Evolutionary conservation across 2,888 invertebrate genomes (phyloP), one percentile per base, ranked within the genome.

Genomic region (Sarcophaga variegata): DNA sequence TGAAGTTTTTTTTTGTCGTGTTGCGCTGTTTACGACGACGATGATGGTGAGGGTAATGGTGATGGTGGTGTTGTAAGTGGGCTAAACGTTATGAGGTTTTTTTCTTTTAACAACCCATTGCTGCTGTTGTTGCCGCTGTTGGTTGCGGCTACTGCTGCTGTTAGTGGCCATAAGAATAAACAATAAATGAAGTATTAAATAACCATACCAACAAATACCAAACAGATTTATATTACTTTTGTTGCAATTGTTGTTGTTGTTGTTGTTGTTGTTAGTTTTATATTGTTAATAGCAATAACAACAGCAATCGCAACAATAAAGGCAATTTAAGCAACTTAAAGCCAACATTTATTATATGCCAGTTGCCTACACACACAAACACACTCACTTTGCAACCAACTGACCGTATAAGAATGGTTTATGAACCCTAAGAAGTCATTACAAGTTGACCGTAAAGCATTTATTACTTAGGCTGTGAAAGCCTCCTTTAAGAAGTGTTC

Each of bases 281-380:
- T 74, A 69, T 60, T 85, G 74, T 79, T 79, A 79, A 70, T 47
- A 25, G 69, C 37, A 77, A 71, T 37, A 37, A 37, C 47, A 25
- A 70, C 37, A 67, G 62, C 37, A 75, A 75, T 37, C 66, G 22
- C 2, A 25, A 47, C 60, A 70, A 47, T 71, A 75, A 37, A 62
- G 45, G n/a, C 88, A 86, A 81, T 86, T 86, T 84, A 84, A 88
- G 86, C 81, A 86, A 86, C 80, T 81, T 60, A 77, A 83, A 69
- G 63, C 77, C 83, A 70, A 67, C 59, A 81, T 81, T 83, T 77
- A 69, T 80, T 72, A 69, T 78, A 59, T 25, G 45, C 49, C 37
- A 62, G 62, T 74, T 63, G 37, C 59, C 25, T 22, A 4, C 25
- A 25, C 25, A 0, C 27, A 27, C 6, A 27, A 0, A 45, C 12